Evolutionary conservation across 2,797 vertebrate species (phyloP).

Genomic region (Microhierax caerulescens): DNA sequence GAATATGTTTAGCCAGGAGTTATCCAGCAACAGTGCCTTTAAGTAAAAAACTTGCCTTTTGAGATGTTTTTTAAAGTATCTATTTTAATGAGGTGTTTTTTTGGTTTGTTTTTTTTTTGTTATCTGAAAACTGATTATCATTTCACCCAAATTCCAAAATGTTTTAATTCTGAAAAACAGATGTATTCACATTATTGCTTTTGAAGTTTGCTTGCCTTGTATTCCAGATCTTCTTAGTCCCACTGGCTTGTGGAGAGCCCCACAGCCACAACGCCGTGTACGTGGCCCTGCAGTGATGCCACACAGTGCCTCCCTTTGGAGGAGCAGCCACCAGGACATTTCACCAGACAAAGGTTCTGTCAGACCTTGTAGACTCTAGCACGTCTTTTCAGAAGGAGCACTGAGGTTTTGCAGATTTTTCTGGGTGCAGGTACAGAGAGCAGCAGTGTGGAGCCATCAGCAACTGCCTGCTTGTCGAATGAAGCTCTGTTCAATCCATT

Average conservation of each 20-base stretch:
- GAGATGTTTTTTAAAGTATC: not conserved
- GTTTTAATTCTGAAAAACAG: not conserved
- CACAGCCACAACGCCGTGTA: accelerated
- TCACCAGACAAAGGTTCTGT: not conserved
- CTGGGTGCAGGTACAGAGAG: accelerated
- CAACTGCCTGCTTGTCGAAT: not conserved
- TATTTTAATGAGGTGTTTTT: not conserved
- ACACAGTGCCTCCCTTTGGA: not conserved
- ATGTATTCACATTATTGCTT: accelerated
- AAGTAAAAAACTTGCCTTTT: not conserved
- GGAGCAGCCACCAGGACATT: accelerated
- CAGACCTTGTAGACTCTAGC: not conserved
- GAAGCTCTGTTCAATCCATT: not conserved
- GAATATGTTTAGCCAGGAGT: not conserved
- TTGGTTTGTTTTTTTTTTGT: not conserved
- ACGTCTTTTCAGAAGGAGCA: not conserved
- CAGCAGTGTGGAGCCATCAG: not conserved
- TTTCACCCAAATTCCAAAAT: not conserved
- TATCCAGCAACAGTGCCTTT: not conserved
- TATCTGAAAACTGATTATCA: not conserved
- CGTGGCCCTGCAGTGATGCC: not conserved
- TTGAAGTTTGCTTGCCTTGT: not conserved
- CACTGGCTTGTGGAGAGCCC: accelerated
- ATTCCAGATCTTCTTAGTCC: too few species aligned
- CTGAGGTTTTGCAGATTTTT: not conserved